Percentiles rank a stretch among this genome's conserved stretches.
phyloP scores from a whole-genome alignment of 2,113 vertebrate genomes.

The Lasiurus borealis region DNA sequence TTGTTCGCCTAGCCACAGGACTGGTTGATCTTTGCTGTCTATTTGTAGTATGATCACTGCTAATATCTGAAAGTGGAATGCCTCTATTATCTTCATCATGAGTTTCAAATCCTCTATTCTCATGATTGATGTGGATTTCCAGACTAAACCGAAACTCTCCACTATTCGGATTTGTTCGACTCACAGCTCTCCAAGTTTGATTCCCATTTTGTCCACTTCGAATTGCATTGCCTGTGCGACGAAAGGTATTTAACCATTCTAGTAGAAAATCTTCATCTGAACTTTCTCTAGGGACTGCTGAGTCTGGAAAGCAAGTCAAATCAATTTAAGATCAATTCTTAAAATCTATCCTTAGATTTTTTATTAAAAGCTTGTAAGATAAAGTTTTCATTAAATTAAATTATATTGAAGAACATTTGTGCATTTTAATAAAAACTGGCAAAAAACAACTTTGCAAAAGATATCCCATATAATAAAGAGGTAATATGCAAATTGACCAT shows the following conservation, averaged over 20 bases:
- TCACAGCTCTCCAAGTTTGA: conserved; percentile 97
- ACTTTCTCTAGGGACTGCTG: conserved; percentile 89
- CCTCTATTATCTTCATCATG: conserved; percentile 77
- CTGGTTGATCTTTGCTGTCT: conserved; percentile 75
- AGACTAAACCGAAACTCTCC: conserved; percentile 97
- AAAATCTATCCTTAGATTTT: conserved; percentile 44
- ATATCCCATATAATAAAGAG: too few species aligned
- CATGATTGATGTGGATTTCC: conserved; percentile 97
- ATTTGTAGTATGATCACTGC: conserved; percentile 69
- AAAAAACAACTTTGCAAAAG: conserved; percentile 23
- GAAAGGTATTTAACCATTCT: conserved; percentile 95
- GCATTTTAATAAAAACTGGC: conserved; percentile 49
- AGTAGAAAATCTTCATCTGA: conserved; percentile 93
- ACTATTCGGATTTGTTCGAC: conserved; percentile 95
- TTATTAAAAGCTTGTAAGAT: not conserved
- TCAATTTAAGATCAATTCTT: conserved; percentile 61
- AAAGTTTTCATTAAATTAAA: conserved; percentile 36
- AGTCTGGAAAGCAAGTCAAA: conserved; percentile 86
- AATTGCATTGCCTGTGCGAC: conserved; percentile 94
- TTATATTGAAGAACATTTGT: not conserved
- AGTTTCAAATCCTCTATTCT: conserved; percentile 88
- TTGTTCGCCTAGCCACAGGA: conserved; percentile 88
- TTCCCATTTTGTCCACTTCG: conserved; percentile 97
- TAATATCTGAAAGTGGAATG: conserved; percentile 63
- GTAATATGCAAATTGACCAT: too few species aligned